phyloP scores from a whole-genome alignment of 30 jellyfish, hydroid and myxozoan species.

The Nemopilema nomurai region DNA sequence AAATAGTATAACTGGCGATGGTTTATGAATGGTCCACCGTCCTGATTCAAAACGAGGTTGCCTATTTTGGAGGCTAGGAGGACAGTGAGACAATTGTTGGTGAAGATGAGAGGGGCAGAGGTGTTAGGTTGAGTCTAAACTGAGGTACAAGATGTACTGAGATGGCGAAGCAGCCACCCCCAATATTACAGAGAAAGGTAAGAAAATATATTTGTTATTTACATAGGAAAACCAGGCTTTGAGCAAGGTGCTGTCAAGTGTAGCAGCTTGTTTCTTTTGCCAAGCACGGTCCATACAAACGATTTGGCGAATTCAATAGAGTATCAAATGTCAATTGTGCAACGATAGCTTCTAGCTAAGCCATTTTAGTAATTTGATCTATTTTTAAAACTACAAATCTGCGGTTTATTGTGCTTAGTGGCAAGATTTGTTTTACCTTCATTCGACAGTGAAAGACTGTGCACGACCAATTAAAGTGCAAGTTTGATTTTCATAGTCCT shows the following conservation, averaged over 20 bases:
- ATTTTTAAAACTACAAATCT: too few species aligned
- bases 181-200: slow-evolving; percentile 53
- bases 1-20: too few species aligned
- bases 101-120: not conserved
- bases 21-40: not conserved
- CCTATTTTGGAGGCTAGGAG: not conserved
- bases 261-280: not conserved
- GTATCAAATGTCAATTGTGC: not conserved
- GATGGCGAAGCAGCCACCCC: slow-evolving; percentile 74
- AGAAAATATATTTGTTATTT: not conserved
- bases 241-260: not conserved
- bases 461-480: too few species aligned
- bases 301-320: not conserved
- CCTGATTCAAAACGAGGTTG: not conserved
- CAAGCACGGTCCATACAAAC: not conserved
- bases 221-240: not conserved
- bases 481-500: too few species aligned
- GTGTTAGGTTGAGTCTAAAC: not conserved
- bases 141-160: not conserved
- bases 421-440: too few species aligned
- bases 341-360: too few species aligned
- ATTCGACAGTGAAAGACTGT: too few species aligned
- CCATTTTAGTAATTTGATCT: not conserved
- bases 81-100: not conserved
- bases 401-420: too few species aligned